These are phyloP conservation scores for Mimumesa dahlbomi DNA, from an alignment of 2,888 invertebrate species.

Conservation along the genomic window DNA sequence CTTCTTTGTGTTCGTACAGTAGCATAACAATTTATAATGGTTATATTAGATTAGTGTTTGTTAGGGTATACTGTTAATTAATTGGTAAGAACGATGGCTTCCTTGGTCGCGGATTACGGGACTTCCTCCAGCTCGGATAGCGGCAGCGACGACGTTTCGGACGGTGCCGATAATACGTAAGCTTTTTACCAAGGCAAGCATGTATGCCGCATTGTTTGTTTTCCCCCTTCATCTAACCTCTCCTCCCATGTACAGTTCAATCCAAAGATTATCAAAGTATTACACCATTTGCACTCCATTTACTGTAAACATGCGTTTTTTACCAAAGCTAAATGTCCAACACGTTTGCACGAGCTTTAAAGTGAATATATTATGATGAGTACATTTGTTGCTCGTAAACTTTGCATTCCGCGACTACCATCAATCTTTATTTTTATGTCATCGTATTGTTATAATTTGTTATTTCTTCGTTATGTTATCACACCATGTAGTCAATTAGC, in stretches of 20 bases:
- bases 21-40: slow-evolving; percentile 57
- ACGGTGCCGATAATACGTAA: slow-evolving; percentile 75
- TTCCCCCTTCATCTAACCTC: slow-evolving; percentile 38
- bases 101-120: slow-evolving; percentile 86
- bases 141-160: slow-evolving; percentile 75
- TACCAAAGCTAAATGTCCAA: no score
- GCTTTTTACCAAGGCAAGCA: slow-evolving; percentile 53
- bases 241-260: neutral
- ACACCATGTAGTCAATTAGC: no score
- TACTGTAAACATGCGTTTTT: no score
- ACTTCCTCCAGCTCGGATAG: slow-evolving; percentile 82
- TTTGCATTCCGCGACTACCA: no score
- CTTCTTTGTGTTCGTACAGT: slow-evolving; percentile 29
- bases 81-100: slow-evolving; percentile 81
- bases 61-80: slow-evolving; percentile 58
- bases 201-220: slow-evolving; percentile 47
- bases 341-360: no score
- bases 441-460: no score
- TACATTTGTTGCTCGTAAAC: no score
- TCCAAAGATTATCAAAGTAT: no score
- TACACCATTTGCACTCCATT: no score
- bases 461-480: no score
- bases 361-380: no score
- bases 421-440: no score
- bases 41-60: slow-evolving; percentile 63